These are phyloP conservation scores for Smithornis capensis DNA, from an alignment of 2,113 vertebrate genomes.

Conservation along the genomic window DNA sequence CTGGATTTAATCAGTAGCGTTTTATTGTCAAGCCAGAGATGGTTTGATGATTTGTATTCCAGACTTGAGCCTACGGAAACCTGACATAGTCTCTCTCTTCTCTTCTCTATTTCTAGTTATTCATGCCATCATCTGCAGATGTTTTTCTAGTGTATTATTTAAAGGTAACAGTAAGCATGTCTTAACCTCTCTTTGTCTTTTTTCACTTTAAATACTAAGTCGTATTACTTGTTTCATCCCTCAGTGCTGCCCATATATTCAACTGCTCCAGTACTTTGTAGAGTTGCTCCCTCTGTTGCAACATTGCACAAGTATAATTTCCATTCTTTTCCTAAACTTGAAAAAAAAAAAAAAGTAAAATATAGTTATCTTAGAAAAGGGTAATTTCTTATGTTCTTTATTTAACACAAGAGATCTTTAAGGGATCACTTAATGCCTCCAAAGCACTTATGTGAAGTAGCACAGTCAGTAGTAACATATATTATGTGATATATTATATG, in stretches of 20 bases:
- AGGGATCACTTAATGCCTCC: neutral
- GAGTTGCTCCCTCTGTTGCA: neutral
- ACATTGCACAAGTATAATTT: neutral
- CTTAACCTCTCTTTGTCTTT: neutral
- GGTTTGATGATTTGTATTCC: neutral
- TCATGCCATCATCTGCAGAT: neutral
- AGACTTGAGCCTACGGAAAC: neutral
- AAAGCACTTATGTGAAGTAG: neutral
- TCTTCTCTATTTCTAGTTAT: neutral
- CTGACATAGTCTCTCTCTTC: neutral
- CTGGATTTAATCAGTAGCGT: neutral
- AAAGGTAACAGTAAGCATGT: neutral
- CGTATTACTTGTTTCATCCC: neutral
- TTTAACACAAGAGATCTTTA: neutral
- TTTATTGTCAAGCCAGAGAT: neutral
- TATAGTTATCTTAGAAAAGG: neutral
- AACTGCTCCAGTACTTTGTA: neutral
- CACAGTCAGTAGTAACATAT: neutral
- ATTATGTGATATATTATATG: rapidly evolving
- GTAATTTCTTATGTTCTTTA: neutral
- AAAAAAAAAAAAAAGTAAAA: neutral
- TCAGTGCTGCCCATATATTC: neutral
- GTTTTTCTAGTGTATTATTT: neutral
- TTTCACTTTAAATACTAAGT: neutral
- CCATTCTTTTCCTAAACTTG: neutral